Evolutionary conservation across 2,113 vertebrate species (phyloP), one percentile per base, ranked within the genome.

Genomic region (Sinocyclocheilus maitianheensis): DNA sequence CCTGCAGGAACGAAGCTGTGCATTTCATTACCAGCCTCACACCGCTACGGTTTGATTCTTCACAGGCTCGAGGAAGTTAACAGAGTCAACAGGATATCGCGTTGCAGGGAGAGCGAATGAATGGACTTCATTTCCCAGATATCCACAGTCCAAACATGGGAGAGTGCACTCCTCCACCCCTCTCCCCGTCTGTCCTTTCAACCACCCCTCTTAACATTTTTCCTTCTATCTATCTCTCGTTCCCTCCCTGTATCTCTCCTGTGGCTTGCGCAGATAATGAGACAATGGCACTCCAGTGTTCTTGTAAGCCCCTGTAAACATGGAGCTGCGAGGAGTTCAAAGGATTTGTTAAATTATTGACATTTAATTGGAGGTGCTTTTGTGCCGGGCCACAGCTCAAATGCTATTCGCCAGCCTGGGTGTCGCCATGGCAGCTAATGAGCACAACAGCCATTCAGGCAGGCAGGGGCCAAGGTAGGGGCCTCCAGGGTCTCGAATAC

Each of bases 311-410:
- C 86, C 80, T 77, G 80, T 90, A 88, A 89, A 89, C 87, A 88
- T 43, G 87, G 72, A 67, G 55, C 79, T 77, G 26, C 81, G 62
- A 88, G 79, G 46, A 84, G 83, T 90, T 87, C 87, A 91, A 91
- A 91, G 85, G 85, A 88, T 85, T 88, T 81, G 85, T 88, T 91
- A 88, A 91, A 89, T 91, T 87, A 91, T 88, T 88, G 90, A 89
- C 90, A 88, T 89, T 90, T 90, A 90, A 90, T 90, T 89, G 88
- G 88, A 89, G 88, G 88, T 82, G 84, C 88, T 90, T 90, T 88
- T 87, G 85, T 88, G 76, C 40, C 26, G 30, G 77, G 40, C 40
- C 58, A 5, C 58, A 43, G 67, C 82, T 79, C 74, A 26, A 83
- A 90, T 62, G 71, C 87, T 60, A 83, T 85, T 87, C 62, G 67